Evolutionary conservation across 2,113 vertebrate species (phyloP).

Genomic region (Hyperopisus bebe): DNA sequence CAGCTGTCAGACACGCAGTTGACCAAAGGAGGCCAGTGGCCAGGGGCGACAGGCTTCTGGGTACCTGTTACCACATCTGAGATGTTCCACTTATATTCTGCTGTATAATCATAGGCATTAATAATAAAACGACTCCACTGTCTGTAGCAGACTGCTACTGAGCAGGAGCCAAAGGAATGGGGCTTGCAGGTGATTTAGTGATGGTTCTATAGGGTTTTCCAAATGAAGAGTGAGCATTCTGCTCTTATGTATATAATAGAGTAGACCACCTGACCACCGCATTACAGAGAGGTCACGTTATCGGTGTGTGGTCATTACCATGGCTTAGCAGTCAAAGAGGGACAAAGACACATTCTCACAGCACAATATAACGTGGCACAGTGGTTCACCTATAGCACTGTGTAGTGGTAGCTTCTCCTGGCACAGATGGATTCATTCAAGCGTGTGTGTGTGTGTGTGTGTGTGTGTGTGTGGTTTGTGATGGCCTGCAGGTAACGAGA

Average conservation of each 20-base stretch:
- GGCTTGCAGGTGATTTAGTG: background rate
- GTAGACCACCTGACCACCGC: background rate
- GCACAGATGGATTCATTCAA: background rate
- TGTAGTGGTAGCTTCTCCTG: background rate
- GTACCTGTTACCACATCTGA: constrained; percentile 7
- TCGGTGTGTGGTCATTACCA: background rate
- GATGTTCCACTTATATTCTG: constrained; percentile 26
- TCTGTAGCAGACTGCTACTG: background rate
- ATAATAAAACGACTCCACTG: background rate
- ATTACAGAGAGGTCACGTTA: background rate
- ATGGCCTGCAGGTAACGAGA: constrained; percentile 77
- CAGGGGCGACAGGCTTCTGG: constrained; percentile 8
- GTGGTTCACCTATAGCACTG: background rate
- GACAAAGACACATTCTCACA: background rate
- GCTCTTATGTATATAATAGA: background rate
- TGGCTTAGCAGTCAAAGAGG: background rate
- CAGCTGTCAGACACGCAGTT: background rate
- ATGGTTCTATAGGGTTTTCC: background rate
- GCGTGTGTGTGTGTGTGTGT: background rate
- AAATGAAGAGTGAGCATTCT: background rate
- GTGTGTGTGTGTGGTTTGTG: background rate
- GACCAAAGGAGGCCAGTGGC: background rate
- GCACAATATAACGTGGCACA: constrained; percentile 14
- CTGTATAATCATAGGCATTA: constrained; percentile 12
- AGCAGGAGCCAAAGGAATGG: background rate